Percentiles rank a stretch among this genome's conserved stretches.
phyloP scores from a whole-genome alignment of 2,797 vertebrate genomes.

The Pseudochirops cupreus region DNA sequence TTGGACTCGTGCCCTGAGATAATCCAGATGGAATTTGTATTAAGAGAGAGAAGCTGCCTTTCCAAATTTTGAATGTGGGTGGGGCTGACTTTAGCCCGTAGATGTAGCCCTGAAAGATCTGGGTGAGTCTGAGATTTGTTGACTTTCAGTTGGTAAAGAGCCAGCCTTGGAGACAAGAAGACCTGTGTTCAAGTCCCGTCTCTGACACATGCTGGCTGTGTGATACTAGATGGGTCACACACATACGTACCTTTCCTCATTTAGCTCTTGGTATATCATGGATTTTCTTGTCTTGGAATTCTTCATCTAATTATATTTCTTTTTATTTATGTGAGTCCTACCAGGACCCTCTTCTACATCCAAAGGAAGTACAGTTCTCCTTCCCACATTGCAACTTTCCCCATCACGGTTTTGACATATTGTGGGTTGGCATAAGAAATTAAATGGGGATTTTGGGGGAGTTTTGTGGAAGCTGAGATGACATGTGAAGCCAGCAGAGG shows the following conservation, averaged over 20 bases:
- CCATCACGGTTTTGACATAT: fast-evolving
- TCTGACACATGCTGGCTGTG: neutral
- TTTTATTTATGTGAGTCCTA: neutral
- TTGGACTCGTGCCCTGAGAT: constrained; percentile 70
- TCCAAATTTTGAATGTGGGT: constrained; percentile 48
- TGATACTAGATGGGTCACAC: neutral
- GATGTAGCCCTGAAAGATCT: neutral
- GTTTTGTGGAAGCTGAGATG: neutral
- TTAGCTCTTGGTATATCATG: neutral
- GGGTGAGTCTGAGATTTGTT: neutral
- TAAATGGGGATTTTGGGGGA: neutral
- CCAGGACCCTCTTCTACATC: neutral
- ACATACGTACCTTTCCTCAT: neutral
- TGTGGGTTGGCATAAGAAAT: neutral
- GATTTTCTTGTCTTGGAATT: neutral
- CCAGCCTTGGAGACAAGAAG: neutral
- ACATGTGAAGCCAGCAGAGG: no score
- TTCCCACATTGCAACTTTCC: neutral
- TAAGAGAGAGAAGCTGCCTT: constrained; percentile 46
- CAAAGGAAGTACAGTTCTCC: neutral
- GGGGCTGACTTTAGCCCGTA: neutral
- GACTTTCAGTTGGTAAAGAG: neutral
- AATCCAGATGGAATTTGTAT: constrained; percentile 72
- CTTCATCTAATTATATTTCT: neutral
- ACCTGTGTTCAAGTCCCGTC: neutral